phyloP scores from a whole-genome alignment of 2,113 vertebrate genomes.

The Sinocyclocheilus rhinocerous region DNA sequence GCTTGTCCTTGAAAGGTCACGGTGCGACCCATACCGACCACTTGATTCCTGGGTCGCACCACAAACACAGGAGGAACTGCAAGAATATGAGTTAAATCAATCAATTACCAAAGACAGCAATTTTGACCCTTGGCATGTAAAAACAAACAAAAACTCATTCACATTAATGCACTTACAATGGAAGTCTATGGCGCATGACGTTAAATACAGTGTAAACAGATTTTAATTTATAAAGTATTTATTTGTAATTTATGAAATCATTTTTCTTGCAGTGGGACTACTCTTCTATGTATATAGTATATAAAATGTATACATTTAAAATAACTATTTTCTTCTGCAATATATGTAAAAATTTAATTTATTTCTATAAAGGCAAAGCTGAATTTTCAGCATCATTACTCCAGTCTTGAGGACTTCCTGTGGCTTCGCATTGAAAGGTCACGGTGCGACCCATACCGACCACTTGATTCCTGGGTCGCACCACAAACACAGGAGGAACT shows the following conservation, averaged over 20 bases:
- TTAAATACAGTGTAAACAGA: background rate
- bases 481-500: conserved; percentile 95
- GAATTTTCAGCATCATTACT: background rate
- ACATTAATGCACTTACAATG: background rate
- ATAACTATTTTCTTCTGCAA: background rate
- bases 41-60: conserved; percentile 93
- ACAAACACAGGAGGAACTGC: conserved; percentile 94
- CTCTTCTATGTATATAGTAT: no score
- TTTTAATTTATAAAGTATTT: background rate
- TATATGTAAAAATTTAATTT: no score
- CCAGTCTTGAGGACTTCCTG: conserved; percentile 84
- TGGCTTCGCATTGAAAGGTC: conserved; percentile 97
- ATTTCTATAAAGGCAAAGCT: background rate
- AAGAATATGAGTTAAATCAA: conserved; percentile 49
- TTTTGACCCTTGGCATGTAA: background rate
- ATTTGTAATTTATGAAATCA: background rate
- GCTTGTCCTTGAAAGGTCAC: conserved; percentile 98
- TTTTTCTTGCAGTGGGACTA: no score
- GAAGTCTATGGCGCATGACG: background rate
- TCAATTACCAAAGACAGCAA: background rate
- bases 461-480: conserved; percentile 94
- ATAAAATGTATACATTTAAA: no score
- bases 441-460: conserved; percentile 92
- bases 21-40: conserved; percentile 91
- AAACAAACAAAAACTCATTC: background rate